These are phyloP conservation scores for Tragelaphus eurycerus DNA, from an alignment of 2,797 vertebrate genomes.

Conservation along the genomic window DNA sequence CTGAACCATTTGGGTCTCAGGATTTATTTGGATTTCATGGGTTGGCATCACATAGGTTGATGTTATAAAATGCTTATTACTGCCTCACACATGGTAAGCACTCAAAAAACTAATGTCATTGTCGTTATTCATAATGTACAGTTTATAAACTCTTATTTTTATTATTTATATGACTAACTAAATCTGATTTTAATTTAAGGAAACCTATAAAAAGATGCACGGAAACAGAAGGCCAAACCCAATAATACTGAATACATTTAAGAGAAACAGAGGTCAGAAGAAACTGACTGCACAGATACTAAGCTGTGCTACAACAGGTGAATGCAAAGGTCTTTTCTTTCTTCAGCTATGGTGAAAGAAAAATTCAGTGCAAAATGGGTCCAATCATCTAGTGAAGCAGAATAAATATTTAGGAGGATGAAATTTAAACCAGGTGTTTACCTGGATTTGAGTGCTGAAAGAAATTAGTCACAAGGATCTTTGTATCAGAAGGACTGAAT, in stretches of 20 bases:
- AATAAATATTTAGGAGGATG: not conserved
- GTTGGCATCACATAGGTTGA: not conserved
- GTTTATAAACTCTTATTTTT: not conserved
- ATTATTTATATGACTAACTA: not conserved
- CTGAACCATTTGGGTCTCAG: not conserved
- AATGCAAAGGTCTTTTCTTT: not conserved
- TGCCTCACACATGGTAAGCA: not conserved
- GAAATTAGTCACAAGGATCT: not conserved
- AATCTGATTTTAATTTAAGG: constrained; percentile 1
- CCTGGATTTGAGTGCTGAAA: not conserved
- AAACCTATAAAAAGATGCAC: not conserved
- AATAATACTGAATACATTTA: not conserved
- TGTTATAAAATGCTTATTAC: not conserved
- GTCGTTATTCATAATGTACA: not conserved
- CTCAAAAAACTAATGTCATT: not conserved
- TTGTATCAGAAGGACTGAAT: not conserved
- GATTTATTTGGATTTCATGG: not conserved
- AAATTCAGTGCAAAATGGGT: not conserved
- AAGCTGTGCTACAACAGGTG: not conserved
- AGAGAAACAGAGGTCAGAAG: not conserved
- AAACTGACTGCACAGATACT: not conserved
- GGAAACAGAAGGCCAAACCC: not conserved
- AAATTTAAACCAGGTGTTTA: not conserved
- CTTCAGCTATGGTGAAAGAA: not conserved
- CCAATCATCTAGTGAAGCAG: not conserved